A percentile compares a stretch with the other conserved stretches of the same genome.
These are phyloP conservation scores for Epinotia bilunana DNA, from an alignment of 2,888 invertebrate species.

Conservation along the genomic window DNA sequence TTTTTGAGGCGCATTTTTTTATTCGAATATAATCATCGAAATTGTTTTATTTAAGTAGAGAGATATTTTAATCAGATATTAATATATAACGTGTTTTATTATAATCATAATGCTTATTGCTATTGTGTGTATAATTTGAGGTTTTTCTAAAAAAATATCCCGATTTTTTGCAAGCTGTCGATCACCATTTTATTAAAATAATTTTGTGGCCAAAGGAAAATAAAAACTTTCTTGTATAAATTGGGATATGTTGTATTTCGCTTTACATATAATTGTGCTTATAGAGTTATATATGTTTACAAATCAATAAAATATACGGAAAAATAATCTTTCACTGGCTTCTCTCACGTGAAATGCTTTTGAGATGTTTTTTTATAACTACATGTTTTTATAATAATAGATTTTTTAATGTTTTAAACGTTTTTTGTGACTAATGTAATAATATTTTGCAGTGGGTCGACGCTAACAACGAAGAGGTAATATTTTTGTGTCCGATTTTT, in stretches of 20 bases:
- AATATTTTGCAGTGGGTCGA: constrained; percentile 87
- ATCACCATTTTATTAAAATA: constrained; percentile 24
- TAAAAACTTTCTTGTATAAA: constrained; percentile 10
- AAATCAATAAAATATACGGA: constrained; percentile 58
- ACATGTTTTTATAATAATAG: constrained; percentile 52
- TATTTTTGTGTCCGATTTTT: constrained; percentile 50
- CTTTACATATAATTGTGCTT: constrained; percentile 62
- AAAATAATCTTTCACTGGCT: constrained; percentile 62
- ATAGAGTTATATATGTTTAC: constrained; percentile 63
- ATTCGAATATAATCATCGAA: constrained; percentile 31
- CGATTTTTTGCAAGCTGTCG: constrained; percentile 27
- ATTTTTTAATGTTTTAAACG: constrained; percentile 50
- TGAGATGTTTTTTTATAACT: constrained; percentile 57
- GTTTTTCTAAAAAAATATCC: constrained; percentile 31
- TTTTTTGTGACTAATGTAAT: constrained; percentile 75
- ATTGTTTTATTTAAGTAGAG: constrained; percentile 22
- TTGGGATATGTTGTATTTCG: constrained; percentile 33
- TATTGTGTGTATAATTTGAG: constrained; percentile 54
- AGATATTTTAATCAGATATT: constrained; percentile 53
- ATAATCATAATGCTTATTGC: constrained; percentile 52
- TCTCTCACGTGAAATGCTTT: constrained; percentile 77
- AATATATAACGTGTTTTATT: constrained; percentile 54
- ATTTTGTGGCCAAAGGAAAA: constrained; percentile 6
- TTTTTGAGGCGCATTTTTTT: constrained; percentile 35
- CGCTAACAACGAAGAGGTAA: constrained; percentile 87